These are phyloP conservation scores for Corapipo altera DNA, from an alignment of 2,113 vertebrate species.

Conservation along the genomic window DNA sequence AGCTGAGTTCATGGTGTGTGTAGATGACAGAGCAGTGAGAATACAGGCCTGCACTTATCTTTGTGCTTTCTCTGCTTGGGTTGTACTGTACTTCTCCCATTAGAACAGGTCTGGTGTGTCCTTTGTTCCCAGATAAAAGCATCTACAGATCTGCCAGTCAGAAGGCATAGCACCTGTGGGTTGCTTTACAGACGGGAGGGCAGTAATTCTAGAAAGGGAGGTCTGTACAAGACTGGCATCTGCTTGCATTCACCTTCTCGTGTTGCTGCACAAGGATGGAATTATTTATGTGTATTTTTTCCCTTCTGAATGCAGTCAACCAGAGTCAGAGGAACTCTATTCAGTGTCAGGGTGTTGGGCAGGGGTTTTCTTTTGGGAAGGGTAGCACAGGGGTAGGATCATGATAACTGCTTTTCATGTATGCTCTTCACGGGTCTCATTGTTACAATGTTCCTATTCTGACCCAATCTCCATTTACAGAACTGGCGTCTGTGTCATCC, in stretches of 20 bases:
- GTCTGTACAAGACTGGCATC: neutral
- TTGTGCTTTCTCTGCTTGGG: neutral
- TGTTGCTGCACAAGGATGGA: neutral
- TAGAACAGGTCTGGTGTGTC: neutral
- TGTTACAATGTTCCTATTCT: neutral
- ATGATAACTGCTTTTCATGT: neutral
- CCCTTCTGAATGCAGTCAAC: neutral
- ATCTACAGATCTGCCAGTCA: neutral
- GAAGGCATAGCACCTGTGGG: neutral
- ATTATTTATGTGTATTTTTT: neutral
- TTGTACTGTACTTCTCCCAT: neutral
- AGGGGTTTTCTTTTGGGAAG: neutral
- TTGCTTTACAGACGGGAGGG: neutral
- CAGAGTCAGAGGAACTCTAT: neutral
- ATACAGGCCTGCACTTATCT: neutral
- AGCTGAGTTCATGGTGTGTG: neutral
- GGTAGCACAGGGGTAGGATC: neutral
- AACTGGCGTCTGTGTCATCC: neutral
- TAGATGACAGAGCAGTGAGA: neutral
- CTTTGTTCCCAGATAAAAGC: slow-evolving; percentile 3
- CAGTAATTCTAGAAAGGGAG: neutral
- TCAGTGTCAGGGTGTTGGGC: neutral
- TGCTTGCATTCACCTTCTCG: neutral
- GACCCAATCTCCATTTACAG: neutral
- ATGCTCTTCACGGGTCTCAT: rapidly evolving